These are phyloP conservation scores for Leucophora obtusa DNA, from an alignment of 2,888 invertebrate species.

Conservation along the genomic window DNA sequence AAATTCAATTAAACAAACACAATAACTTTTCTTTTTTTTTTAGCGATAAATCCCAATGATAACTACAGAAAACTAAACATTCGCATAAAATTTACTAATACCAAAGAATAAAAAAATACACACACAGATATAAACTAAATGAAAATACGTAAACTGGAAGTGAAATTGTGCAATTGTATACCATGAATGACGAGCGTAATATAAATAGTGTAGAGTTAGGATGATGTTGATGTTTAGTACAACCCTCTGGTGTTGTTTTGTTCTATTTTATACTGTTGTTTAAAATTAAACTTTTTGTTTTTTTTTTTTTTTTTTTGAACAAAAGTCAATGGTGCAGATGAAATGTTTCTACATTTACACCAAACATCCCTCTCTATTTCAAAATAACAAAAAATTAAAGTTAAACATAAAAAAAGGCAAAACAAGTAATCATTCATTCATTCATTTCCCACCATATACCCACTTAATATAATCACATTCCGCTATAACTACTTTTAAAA, in stretches of 20 bases:
- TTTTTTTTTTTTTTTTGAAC: slow-evolving; percentile 64
- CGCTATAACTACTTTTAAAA: not conserved
- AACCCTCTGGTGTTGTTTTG: slow-evolving; percentile 13
- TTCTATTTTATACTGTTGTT: slow-evolving; percentile 26
- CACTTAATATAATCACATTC: not conserved
- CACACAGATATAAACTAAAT: too few species aligned
- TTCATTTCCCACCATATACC: slow-evolving; percentile 34
- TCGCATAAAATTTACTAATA: slow-evolving; percentile 55
- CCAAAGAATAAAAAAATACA: slow-evolving; percentile 23
- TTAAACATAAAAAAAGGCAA: not conserved
- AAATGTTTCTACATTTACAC: slow-evolving; percentile 26
- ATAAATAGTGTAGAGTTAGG: not conserved
- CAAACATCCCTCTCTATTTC: slow-evolving; percentile 7
- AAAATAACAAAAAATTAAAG: not conserved
- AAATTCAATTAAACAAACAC: slow-evolving; percentile 79
- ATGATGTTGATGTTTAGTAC: slow-evolving; percentile 13
- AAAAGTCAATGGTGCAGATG: slow-evolving; percentile 76
- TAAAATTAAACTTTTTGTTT: slow-evolving; percentile 41
- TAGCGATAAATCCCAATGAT: slow-evolving; percentile 74
- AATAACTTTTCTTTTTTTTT: slow-evolving; percentile 72
- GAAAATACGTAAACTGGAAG: not conserved
- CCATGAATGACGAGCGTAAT: too few species aligned
- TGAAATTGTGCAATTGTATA: not conserved
- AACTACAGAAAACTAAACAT: slow-evolving; percentile 73
- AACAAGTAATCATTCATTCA: slow-evolving; percentile 42